phyloP scores from a whole-genome alignment of 2,797 vertebrate species.

The Catamblyrhynchus diadema region DNA sequence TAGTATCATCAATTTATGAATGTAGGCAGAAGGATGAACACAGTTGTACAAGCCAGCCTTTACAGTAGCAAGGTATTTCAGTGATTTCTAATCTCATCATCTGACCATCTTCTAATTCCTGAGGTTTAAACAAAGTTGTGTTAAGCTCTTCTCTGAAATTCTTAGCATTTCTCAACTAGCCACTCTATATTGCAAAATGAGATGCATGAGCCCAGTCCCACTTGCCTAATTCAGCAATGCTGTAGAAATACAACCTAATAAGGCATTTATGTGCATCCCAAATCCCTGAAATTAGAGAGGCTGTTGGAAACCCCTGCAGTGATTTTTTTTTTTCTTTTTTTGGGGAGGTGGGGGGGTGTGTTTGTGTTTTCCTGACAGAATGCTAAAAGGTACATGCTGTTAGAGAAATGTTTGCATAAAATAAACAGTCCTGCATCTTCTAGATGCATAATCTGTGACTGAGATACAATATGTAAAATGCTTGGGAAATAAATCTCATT shows the following conservation, averaged over 20 bases:
- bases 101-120: background rate
- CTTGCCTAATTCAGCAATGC: background rate
- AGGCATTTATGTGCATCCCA: background rate
- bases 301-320: background rate
- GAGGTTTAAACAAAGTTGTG: background rate
- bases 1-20: background rate
- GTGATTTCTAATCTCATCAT: background rate
- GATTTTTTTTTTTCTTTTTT: no score
- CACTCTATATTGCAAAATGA: background rate
- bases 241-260: background rate
- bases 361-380: background rate
- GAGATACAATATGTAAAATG: background rate
- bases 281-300: background rate
- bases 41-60: background rate
- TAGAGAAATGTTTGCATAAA: background rate
- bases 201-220: background rate
- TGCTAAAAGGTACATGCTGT: background rate
- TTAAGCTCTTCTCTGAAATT: background rate
- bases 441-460: background rate
- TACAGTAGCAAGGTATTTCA: background rate
- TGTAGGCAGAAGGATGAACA: background rate
- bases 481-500: background rate
- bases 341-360: fast-evolving
- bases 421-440: background rate
- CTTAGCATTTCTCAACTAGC: background rate